These are phyloP conservation scores for Potamarius usumacintae DNA, from an alignment of 2,113 vertebrate genomes.

Conservation along the genomic window DNA sequence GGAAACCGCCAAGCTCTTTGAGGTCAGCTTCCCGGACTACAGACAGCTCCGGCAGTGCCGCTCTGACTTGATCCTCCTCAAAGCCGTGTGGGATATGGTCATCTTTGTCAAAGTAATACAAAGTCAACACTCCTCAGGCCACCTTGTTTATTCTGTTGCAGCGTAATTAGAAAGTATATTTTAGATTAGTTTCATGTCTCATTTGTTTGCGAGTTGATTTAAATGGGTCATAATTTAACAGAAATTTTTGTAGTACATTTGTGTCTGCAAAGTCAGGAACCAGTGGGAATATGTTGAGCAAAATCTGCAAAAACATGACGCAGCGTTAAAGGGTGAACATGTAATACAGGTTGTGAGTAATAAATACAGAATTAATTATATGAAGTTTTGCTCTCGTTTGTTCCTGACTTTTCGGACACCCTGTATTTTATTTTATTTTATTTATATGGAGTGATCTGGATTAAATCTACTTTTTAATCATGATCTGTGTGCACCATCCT, in stretches of 20 bases:
- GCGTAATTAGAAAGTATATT: neutral
- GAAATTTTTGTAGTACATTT: neutral
- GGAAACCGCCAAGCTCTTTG: conserved; percentile 75
- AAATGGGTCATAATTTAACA: neutral
- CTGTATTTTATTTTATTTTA: neutral
- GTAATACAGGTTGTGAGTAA: neutral
- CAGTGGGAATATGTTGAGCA: neutral
- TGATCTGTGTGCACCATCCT: conserved; percentile 8
- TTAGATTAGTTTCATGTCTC: neutral
- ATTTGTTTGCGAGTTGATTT: neutral
- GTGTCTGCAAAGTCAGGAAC: neutral
- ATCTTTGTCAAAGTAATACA: conserved; percentile 72
- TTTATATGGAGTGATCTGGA: neutral
- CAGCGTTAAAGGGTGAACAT: neutral
- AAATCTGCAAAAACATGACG: neutral
- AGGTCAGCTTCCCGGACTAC: conserved; percentile 76
- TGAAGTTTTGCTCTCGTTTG: neutral
- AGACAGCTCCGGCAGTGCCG: conserved; percentile 76
- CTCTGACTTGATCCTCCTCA: conserved; percentile 72
- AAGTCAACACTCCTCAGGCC: neutral
- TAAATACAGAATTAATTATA: neutral
- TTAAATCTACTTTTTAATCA: conserved; percentile 24
- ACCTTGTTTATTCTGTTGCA: neutral
- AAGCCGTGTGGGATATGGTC: conserved; percentile 76
- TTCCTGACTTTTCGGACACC: neutral